A percentile compares a stretch with the other conserved stretches of the same genome.
Evolutionary conservation across 2,888 invertebrate genomes (phyloP).

Genomic region (Caradrina clavipalpis): DNA sequence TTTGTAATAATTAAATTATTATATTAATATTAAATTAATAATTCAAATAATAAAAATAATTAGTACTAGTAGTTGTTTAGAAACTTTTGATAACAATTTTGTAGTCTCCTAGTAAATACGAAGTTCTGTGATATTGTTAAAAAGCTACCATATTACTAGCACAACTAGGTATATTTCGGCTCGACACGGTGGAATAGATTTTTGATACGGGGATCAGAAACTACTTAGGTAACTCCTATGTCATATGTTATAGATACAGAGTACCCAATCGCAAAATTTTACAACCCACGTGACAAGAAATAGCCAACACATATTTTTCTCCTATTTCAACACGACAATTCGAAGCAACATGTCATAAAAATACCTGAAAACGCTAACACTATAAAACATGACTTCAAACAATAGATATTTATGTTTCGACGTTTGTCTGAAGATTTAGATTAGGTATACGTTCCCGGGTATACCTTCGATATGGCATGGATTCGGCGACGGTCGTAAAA

Average conservation of each 20-base stretch:
- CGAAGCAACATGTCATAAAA: conserved; percentile 32
- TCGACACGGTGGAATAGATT: not conserved
- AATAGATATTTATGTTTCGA: conserved; percentile 57
- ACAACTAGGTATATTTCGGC: not conserved
- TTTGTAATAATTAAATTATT: too few relatives aligned
- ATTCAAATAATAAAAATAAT: too few relatives aligned
- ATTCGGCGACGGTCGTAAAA: conserved; percentile 77
- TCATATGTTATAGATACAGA: not conserved
- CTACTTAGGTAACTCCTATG: not conserved
- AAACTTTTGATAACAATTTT: too few relatives aligned
- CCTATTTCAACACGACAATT: conserved; percentile 28
- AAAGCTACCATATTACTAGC: not conserved
- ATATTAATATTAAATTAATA: too few relatives aligned
- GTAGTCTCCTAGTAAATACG: too few relatives aligned
- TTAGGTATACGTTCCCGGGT: conserved; percentile 53
- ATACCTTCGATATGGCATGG: conserved; percentile 66
- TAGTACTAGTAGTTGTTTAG: too few relatives aligned
- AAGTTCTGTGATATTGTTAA: not conserved
- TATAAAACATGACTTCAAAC: conserved; percentile 57
- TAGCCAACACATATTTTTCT: conserved; percentile 2
- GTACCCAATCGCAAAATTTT: conserved; percentile 27
- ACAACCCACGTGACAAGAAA: conserved; percentile 29
- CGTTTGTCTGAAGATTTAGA: conserved; percentile 63
- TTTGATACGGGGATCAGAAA: not conserved
- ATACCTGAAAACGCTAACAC: conserved; percentile 24